phyloP scores from a whole-genome alignment of 37 sponge, comb jelly and placozoan genomes.

The Beroe ovata region DNA sequence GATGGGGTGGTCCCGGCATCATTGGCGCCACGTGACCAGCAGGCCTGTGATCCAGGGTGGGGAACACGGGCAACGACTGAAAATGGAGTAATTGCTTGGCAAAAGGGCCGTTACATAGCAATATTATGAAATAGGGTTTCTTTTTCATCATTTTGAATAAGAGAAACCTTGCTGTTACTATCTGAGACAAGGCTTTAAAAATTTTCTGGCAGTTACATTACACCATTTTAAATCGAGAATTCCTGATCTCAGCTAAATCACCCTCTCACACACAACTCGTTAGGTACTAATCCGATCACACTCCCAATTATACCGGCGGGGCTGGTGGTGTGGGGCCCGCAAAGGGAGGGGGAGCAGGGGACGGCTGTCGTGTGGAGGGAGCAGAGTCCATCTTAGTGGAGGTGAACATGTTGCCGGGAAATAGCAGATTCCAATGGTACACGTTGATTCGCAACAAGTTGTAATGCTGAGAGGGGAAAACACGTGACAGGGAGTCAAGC shows the following conservation, averaged over 20 bases:
- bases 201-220: no score
- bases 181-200: no score
- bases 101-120: no score
- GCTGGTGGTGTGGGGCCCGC: not conserved
- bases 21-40: conserved; percentile 1
- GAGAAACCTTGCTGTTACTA: no score
- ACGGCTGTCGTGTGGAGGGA: conserved; percentile 46
- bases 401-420: conserved; percentile 63
- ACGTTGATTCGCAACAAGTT: conserved; percentile 52
- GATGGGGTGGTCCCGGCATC: conserved; percentile 13
- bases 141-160: no score
- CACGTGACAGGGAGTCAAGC: not conserved
- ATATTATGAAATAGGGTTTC: no score
- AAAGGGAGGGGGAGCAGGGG: conserved; percentile 60
- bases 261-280: no score
- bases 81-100: not conserved
- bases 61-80: conserved; percentile 29
- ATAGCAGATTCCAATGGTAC: conserved; percentile 60
- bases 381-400: conserved; percentile 46
- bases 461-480: conserved; percentile 24
- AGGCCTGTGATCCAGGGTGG: conserved; percentile 34
- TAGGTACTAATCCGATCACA: no score
- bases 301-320: no score
- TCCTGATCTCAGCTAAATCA: no score
- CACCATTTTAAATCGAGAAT: no score